Percentiles rank a stretch among this genome's conserved stretches.
Conservation (phyloP, 2,797 vertebrate species). For the Phrynocephalus forsythii region DNA sequence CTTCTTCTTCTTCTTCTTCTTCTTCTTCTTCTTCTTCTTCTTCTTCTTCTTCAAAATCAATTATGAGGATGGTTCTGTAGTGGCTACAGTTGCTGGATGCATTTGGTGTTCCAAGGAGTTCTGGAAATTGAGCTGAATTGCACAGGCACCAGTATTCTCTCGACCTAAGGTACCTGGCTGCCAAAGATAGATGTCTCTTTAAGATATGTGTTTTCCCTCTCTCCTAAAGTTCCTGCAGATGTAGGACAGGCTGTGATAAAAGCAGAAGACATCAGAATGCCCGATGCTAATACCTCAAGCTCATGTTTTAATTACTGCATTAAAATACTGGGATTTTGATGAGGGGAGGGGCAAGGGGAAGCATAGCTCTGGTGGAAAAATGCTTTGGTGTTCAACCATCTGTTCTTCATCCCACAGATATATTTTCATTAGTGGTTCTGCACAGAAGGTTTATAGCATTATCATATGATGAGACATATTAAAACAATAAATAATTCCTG, state of each 20-base stretch:
- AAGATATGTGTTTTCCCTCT: constrained; percentile 1
- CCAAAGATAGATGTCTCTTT: background rate
- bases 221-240: background rate
- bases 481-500: constrained; percentile 63
- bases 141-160: background rate
- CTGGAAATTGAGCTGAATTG: background rate
- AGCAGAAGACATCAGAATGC: background rate
- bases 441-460: constrained; percentile 43
- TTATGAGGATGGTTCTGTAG: background rate
- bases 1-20: no score
- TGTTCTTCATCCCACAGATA: constrained; percentile 60
- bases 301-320: constrained; percentile 43
- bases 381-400: constrained; percentile 46
- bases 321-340: constrained; percentile 52
- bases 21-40: no score
- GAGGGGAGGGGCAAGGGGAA: constrained; percentile 13
- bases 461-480: constrained; percentile 51
- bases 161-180: background rate
- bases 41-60: background rate
- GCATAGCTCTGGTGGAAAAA: constrained; percentile 30
- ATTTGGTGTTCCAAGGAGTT: background rate
- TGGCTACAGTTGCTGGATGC: background rate
- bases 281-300: background rate
- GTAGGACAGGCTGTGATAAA: background rate
- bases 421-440: constrained; percentile 51